Conservation (phyloP, 1,140 invertebrate species). For the Dendroctonus valens region DNA sequence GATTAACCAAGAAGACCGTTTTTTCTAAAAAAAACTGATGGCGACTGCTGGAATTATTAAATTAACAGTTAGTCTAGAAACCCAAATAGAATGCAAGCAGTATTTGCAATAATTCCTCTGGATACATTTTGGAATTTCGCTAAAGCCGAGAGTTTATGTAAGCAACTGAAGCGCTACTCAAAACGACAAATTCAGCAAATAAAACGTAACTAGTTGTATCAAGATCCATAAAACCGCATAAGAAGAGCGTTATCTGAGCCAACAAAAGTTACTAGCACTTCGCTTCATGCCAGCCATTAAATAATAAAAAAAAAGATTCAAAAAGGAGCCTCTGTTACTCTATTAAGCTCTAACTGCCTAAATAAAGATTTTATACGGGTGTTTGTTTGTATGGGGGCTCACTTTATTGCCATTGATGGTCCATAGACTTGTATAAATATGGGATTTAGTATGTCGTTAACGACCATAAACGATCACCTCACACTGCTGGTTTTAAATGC, state of each 20-base stretch:
- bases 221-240: neutral
- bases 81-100: too few relatives aligned
- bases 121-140: too few relatives aligned
- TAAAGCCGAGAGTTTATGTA: too few relatives aligned
- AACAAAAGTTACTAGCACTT: neutral
- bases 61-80: too few relatives aligned
- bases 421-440: slow-evolving; percentile 17
- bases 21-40: too few relatives aligned
- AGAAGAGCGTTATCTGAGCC: neutral
- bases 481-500: too few relatives aligned
- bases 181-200: too few relatives aligned
- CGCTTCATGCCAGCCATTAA: neutral
- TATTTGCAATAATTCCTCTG: too few relatives aligned
- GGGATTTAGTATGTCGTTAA: slow-evolving; percentile 18
- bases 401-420: slow-evolving; percentile 12
- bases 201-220: too few relatives aligned
- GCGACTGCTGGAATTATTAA: too few relatives aligned
- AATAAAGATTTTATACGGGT: slow-evolving; percentile 21
- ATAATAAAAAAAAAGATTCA: neutral
- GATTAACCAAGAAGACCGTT: too few relatives aligned
- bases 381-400: slow-evolving; percentile 13
- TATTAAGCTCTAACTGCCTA: slow-evolving; percentile 16
- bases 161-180: too few relatives aligned
- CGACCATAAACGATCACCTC: slow-evolving; percentile 9
- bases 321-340: slow-evolving; percentile 10